Conservation (phyloP, 2,113 vertebrate genomes). For the Grantiella picta region DNA sequence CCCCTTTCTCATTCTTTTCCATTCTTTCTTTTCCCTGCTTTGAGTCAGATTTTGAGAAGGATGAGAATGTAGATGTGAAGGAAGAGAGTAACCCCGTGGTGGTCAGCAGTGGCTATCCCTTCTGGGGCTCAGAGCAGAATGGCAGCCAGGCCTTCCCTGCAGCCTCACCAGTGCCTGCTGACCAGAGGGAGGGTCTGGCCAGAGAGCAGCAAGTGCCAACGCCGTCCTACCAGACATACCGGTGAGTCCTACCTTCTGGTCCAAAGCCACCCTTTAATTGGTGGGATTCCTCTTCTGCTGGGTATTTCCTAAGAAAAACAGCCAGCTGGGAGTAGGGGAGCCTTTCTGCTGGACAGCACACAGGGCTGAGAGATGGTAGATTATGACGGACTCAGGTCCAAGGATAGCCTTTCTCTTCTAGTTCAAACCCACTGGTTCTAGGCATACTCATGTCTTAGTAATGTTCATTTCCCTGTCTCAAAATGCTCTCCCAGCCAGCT, state of each 20-base stretch:
- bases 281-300: neutral
- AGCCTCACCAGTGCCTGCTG: conserved; percentile 64
- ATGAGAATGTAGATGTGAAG: conserved; percentile 62
- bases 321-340: neutral
- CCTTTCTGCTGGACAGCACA: neutral
- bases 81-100: conserved; percentile 48
- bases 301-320: neutral
- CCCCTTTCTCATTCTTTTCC: neutral
- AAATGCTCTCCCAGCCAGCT: neutral
- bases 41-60: conserved; percentile 64
- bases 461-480: neutral
- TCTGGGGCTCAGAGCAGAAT: conserved; percentile 77
- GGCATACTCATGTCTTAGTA: neutral
- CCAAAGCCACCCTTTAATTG: neutral
- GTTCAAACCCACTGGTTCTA: neutral
- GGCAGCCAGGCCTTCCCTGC: conserved; percentile 58
- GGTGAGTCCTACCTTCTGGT: conserved; percentile 60
- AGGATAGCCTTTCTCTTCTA: neutral
- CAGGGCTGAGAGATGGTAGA: neutral
- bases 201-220: conserved; percentile 82
- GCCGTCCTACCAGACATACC: conserved; percentile 75
- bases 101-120: conserved; percentile 76
- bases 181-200: conserved; percentile 73
- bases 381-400: neutral
- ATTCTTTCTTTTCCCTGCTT: neutral